Base-by-base conservation (phyloP, 64 coral and sea anemone species). In the Montipora sp. region DNA sequence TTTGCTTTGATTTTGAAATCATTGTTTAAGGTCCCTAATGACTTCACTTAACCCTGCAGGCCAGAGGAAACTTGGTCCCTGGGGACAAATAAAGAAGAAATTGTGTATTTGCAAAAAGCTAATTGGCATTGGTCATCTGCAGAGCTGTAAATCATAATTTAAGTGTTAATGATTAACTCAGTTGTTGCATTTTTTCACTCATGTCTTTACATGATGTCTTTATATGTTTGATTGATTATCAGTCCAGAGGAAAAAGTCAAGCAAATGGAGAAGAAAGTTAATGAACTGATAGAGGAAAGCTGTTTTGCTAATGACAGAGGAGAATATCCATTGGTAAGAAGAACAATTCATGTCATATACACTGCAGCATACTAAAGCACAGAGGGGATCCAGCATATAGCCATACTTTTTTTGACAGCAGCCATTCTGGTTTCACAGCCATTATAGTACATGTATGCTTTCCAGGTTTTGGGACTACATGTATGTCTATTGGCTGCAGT, bases 231-330 rank as follows among this genome's bases (percentile, higher is more conserved):
- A 8, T 61, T 78, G 15, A 12, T 13, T n/a, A n/a, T 72, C 50
- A 98, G 96, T 73, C 96, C 96, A 61, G 96, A 98, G 61, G 96
- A 98, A 78, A 98, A 95, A 80, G 83, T 98, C 36, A 93, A 93
- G 71, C 96, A 98, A 88, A 89, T 98, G 83, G 96, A 98, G 66
- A 98, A 95, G 89, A 98, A 98, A 77, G 96, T 98, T 21, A 98
- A 98, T 68, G 93, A 93, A 65, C 47, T 98, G 2, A 95, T 98
- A 82, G 96, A 98, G 75, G 96, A 98, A 78, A 98, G 96, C 83
- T 98, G 96, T 80, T 89, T 98, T 90, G 96, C 93, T 65, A 93
- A 95, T 88, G 90, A 92, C 14, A 90, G 87, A 83, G 90, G 87
- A 53, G 87, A 98, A 18, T 78, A 93, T 50, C 88, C 90, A 82